phyloP scores from a whole-genome alignment of 2,888 invertebrate genomes.

The Iphiclides podalirius region DNA sequence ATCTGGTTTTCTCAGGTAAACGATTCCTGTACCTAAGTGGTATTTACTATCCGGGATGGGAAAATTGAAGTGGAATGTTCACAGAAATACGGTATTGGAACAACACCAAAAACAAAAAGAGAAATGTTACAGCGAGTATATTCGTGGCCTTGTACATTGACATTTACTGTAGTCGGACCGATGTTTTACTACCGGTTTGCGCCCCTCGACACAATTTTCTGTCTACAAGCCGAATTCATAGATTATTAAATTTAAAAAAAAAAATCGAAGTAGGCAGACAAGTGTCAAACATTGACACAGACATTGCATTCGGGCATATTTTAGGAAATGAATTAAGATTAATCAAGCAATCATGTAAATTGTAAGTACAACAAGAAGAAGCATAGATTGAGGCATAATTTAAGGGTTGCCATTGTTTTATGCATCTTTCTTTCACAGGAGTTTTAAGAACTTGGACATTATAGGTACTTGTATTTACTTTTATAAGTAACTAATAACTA shows the following conservation, averaged over 20 bases:
- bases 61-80: conserved; percentile 21
- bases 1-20: conserved; percentile 22
- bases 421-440: too few species aligned
- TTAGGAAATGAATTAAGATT: too few species aligned
- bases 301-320: too few species aligned
- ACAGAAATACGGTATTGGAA: conserved; percentile 21
- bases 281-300: too few species aligned
- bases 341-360: too few species aligned
- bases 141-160: conserved; percentile 54
- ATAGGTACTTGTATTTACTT: too few species aligned
- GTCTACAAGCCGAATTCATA: conserved; percentile 33
- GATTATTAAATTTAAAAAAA: conserved; percentile 37
- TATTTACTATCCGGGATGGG: conserved; percentile 20
- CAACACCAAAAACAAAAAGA: conserved; percentile 28
- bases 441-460: too few species aligned
- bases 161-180: conserved; percentile 57
- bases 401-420: too few species aligned
- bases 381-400: too few species aligned
- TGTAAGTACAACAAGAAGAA: too few species aligned
- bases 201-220: conserved; percentile 30
- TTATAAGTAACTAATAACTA: too few species aligned
- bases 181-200: conserved; percentile 51
- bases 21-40: conserved; percentile 21
- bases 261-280: conserved; percentile 29
- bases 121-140: conserved; percentile 24